phyloP scores from a whole-genome alignment of 2,113 vertebrate genomes.

The Neolamprologus variostigma region DNA sequence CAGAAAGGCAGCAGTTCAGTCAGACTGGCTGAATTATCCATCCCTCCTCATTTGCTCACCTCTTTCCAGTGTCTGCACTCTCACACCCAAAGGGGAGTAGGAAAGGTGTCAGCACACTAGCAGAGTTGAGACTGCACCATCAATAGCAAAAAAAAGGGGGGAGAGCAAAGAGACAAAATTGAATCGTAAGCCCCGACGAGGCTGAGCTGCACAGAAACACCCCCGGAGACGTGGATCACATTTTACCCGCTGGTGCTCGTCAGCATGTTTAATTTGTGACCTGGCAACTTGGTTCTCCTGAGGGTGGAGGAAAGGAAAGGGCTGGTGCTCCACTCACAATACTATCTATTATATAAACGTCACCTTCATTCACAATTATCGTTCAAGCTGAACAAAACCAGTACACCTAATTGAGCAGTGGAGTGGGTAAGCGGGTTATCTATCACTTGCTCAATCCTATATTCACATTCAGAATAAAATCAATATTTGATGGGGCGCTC shows the following conservation, averaged over 20 bases:
- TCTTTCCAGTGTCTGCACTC: neutral
- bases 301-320: neutral
- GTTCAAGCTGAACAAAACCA: neutral
- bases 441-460: neutral
- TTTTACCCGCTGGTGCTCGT: conserved; percentile 13
- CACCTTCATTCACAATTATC: neutral
- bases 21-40: neutral
- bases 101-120: conserved; percentile 15
- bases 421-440: neutral
- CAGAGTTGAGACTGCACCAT: conserved; percentile 28
- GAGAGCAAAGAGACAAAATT: neutral
- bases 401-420: neutral
- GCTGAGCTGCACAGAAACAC: conserved; percentile 23
- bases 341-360: neutral
- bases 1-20: neutral
- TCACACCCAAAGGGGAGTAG: conserved; percentile 5
- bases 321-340: neutral
- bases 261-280: conserved; percentile 45
- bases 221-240: neutral
- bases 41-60: neutral
- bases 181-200: neutral
- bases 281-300: conserved; percentile 50
- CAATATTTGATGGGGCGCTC: neutral
- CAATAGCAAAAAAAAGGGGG: neutral
- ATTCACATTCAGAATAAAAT: neutral